Percentiles rank a stretch among this genome's conserved stretches.
Evolutionary conservation across 2,888 invertebrate species (phyloP).

Genomic region (Hemaris fuciformis): DNA sequence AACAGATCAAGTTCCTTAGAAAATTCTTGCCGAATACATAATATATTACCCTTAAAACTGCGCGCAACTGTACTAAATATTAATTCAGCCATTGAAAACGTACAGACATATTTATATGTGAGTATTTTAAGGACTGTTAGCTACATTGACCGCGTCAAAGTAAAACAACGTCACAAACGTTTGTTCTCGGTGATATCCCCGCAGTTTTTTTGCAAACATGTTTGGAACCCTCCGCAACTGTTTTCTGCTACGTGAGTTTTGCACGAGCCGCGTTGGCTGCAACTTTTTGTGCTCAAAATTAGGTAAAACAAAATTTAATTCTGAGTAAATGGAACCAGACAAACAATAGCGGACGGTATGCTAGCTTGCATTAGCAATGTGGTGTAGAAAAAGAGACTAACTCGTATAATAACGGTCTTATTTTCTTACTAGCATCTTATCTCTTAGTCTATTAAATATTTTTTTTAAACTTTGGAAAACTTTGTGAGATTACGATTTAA

Average conservation of each 20-base stretch:
- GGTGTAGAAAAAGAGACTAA: background rate
- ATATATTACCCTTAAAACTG: no score
- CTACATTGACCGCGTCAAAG: background rate
- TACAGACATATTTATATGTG: background rate
- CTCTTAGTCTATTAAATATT: background rate
- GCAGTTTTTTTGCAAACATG: constrained; percentile 13
- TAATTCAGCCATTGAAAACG: background rate
- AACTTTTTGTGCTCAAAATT: background rate
- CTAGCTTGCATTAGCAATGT: background rate
- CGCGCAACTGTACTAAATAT: no score
- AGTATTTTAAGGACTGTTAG: background rate
- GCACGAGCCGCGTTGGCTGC: constrained; percentile 1
- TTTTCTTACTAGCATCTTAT: background rate
- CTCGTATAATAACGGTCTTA: background rate
- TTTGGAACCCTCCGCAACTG: constrained; percentile 10
- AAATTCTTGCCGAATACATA: no score
- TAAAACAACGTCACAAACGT: background rate
- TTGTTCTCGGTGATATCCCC: background rate
- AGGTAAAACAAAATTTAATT: constrained; percentile 20
- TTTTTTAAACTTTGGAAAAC: no score
- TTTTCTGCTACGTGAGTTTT: constrained; percentile 13
- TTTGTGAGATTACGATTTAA: no score
- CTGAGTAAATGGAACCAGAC: constrained; percentile 21
- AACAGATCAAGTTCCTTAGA: no score
- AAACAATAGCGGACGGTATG: constrained; percentile 1